Evolutionary conservation across 2,888 invertebrate genomes (phyloP), one percentile per base, ranked within the genome.

Genomic region (Beris chalybata): DNA sequence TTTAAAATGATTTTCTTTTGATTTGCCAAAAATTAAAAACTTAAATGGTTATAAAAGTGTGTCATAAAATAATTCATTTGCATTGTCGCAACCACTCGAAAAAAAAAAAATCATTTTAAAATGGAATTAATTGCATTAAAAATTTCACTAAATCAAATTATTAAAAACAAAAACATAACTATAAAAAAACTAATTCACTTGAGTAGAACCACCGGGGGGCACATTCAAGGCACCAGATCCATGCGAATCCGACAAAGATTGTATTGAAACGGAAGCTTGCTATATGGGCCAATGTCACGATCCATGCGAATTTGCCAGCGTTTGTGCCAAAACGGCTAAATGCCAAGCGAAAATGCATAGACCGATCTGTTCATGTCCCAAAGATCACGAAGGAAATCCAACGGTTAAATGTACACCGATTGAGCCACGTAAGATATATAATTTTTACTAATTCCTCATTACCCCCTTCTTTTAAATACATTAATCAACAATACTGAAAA

Each of bases 341-440:
- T 93, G 92, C 80, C 87, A 87, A 76, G 90, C 90, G 73, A 87
- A 90, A 83, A 89, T 89, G 84, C 92, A 92, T 84, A 87, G 89
- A 78, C 91, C 92, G 69, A 87, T 90, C 82, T 92, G 92, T 82
- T 88, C 87, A 76, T 92, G 91, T 81, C 90, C 91, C 43, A 86
- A 87, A 74, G 91, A 89, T 77, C 88, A 89, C 78, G 90, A 90
- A 78, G 92, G 92, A 80, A 89, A 92, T 81, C 92, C 92, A 66
- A 88, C 90, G 75, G 83, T 89, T 78, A 89, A 90, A 82, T 92
- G 92, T 85, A 85, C 87, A 83, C 86, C 88, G 76, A 82, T 84
- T 76, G 85, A 87, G 82, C 85, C 88, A 88, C 86, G 91, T 91
- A 90, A 91, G 91, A 79, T 70, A 71, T 38, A 7, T 38, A 38